These are phyloP conservation scores for Coendou prehensilis DNA, from an alignment of 2,797 vertebrate species.

Conservation along the genomic window DNA sequence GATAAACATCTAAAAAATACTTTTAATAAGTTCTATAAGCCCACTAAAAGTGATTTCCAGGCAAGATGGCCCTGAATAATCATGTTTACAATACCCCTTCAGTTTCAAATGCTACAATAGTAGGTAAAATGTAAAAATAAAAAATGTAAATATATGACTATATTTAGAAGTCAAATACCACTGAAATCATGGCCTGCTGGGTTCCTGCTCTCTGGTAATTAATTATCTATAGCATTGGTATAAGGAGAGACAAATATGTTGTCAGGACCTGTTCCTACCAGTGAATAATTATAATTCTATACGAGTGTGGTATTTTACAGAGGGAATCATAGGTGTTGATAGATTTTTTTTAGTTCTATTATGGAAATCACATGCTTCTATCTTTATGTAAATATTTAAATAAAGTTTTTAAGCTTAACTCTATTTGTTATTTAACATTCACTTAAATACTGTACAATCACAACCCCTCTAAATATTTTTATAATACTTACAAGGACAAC, in stretches of 20 bases:
- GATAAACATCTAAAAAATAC: neutral
- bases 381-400: neutral
- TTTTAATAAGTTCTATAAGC: neutral
- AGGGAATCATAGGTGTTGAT: neutral
- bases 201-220: neutral
- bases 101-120: neutral
- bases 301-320: neutral
- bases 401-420: conserved; percentile 15
- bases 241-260: neutral
- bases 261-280: neutral
- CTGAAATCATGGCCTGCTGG: neutral
- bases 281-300: neutral
- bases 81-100: neutral
- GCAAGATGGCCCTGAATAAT: neutral
- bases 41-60: neutral
- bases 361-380: neutral
- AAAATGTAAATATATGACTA: neutral
- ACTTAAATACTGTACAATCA: conserved; percentile 38
- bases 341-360: neutral
- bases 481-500: neutral
- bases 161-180: neutral
- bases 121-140: neutral
- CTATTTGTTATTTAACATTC: conserved; percentile 41
- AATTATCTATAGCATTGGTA: neutral
- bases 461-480: conserved; percentile 56